phyloP scores from a whole-genome alignment of 2,113 vertebrate genomes.

The Carettochelys insculpta region DNA sequence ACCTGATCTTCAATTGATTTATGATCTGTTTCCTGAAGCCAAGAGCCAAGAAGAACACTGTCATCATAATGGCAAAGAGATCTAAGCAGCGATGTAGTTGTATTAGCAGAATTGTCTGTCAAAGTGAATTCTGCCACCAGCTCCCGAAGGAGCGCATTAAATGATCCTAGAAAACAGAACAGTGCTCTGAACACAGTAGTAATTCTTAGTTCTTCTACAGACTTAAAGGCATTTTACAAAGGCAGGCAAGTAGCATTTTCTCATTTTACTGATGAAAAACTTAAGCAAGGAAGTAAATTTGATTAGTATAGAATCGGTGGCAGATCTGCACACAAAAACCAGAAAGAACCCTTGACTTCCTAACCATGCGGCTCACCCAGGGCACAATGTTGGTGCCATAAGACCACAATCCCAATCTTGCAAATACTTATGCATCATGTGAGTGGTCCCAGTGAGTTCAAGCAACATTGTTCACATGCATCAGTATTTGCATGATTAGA shows the following conservation, averaged over 20 bases:
- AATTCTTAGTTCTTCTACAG: not conserved
- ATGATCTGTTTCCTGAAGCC: conserved; percentile 98
- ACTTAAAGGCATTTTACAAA: not conserved
- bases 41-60: conserved; percentile 98
- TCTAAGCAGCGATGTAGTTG: conserved; percentile 94
- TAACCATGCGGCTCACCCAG: not conserved
- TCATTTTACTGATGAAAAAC: not conserved
- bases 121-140: conserved; percentile 97
- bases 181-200: not conserved
- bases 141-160: conserved; percentile 94
- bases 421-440: not conserved
- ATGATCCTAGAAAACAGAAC: conserved; percentile 82
- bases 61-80: conserved; percentile 98
- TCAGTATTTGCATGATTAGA: not conserved
- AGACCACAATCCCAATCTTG: not conserved
- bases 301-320: not conserved
- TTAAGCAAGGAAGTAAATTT: not conserved
- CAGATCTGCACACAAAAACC: not conserved
- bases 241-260: not conserved
- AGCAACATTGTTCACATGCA: not conserved
- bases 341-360: not conserved
- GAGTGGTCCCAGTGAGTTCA: not conserved
- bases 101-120: conserved; percentile 98
- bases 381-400: not conserved
- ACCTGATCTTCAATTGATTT: conserved; percentile 99